Evolutionary conservation across 2,888 invertebrate species (phyloP).

Genomic region (Mycalesis mineus): DNA sequence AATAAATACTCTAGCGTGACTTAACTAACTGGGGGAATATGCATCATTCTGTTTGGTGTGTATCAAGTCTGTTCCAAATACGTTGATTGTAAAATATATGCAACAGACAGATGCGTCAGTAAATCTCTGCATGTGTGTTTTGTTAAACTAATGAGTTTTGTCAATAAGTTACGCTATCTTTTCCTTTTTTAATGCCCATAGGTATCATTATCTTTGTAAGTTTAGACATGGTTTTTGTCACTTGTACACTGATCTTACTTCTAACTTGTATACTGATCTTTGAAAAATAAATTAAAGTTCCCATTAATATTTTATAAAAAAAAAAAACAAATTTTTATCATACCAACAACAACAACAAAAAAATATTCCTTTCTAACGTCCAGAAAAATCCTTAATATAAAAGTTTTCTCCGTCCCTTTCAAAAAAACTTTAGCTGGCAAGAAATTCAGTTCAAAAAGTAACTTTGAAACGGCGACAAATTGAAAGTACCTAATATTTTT

Average conservation of each 20-base stretch:
- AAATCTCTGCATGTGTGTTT: constrained; percentile 67
- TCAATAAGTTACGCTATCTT: constrained; percentile 68
- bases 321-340: no score
- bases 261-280: constrained; percentile 4
- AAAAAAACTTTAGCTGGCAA: no score
- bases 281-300: neutral
- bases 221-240: constrained; percentile 47
- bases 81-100: constrained; percentile 55
- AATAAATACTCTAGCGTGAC: constrained; percentile 49
- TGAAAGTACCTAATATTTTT: constrained; percentile 34
- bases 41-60: constrained; percentile 40
- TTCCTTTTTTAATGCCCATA: constrained; percentile 45
- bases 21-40: constrained; percentile 45
- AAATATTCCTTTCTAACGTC: no score
- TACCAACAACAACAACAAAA: no score
- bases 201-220: constrained; percentile 55
- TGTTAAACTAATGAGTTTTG: constrained; percentile 71
- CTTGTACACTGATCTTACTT: neutral
- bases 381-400: no score
- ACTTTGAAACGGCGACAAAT: constrained; percentile 33
- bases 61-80: constrained; percentile 43
- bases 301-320: no score
- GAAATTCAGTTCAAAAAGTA: neutral
- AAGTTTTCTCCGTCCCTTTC: no score
- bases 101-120: constrained; percentile 61